phyloP scores from a whole-genome alignment of 2,797 vertebrate genomes.

The Enteromius paludinosus region DNA sequence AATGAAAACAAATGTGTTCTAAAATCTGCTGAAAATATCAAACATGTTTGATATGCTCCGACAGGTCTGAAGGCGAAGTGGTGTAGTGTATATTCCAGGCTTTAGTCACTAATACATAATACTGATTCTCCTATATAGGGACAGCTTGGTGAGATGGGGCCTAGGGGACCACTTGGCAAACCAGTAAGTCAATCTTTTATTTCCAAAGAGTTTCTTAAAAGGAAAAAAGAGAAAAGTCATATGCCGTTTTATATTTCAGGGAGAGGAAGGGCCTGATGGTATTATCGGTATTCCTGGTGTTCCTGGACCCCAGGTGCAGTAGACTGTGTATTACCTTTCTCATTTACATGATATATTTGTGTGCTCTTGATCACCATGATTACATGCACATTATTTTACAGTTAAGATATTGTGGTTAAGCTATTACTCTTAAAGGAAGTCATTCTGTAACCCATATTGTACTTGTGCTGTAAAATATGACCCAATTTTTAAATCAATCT shows the following conservation, averaged over 20 bases:
- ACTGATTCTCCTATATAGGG: conserved; percentile 65
- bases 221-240: not conserved
- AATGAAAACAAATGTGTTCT: no score
- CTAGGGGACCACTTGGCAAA: conserved; percentile 69
- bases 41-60: no score
- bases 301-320: conserved; percentile 76
- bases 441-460: not conserved
- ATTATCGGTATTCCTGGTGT: conserved; percentile 70
- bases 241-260: conserved; percentile 64
- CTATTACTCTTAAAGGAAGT: not conserved
- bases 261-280: conserved; percentile 72
- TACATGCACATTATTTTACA: not conserved
- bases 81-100: no score
- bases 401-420: not conserved
- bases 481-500: not conserved
- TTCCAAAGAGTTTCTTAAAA: not conserved
- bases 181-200: conserved; percentile 62
- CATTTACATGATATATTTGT: not conserved
- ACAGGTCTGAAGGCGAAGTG: no score
- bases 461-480: not conserved
- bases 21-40: no score
- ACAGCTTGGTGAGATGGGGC: conserved; percentile 72
- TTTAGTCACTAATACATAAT: not conserved
- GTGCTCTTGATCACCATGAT: not conserved
- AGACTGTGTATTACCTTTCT: not conserved